Base-by-base conservation (phyloP, 2,797 vertebrate species). In the Odontamblyopus lacepedii region DNA sequence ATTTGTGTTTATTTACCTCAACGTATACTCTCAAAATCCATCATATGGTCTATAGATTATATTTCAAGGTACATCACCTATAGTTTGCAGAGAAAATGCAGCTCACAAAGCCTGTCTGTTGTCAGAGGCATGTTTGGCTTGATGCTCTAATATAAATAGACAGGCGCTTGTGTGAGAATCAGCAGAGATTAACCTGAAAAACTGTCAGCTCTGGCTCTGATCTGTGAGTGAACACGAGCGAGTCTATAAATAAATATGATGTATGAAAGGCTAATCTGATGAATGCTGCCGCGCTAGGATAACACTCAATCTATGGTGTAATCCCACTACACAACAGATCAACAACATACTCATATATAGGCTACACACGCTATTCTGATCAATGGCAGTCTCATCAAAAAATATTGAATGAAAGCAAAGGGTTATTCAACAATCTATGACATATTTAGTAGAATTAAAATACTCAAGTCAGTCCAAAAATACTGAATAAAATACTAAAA, bases 141-240 rank as follows among this genome's bases (percentile, higher is more conserved):
- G 56, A 9, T 76, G 72, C 41, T 69, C 84, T 92, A 89, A 91
- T 85, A 79, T 85, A 86, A 82, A 88, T 86, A 87, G 89, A 91
- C 90, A 88, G 73, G 63, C 70, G 81, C 86, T 90, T 92, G 87
- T 90, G 88, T 87, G 84, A 85, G 81, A 90, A 87, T 90, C 87
- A 88, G 83, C 83, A 76, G 79, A 91, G 91, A 93, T 93, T 92
- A 92, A 91, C 88, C 89, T 92, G 91, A 92, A 61, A 63, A 74
- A 89, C 89, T 92, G 89, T 91, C 89, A 87, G 77, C 86, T 84
- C 69, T 77, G 70, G 84, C 79, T 74, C 72, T 83, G 78, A 87
- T 85, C 84, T 80, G 75, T 67, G 79, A 76, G 83, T 81, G 78
- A 89, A 85, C 82, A 79, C 80, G 76, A 80, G 84, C 50, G 77